phyloP scores from a whole-genome alignment of 2,797 vertebrate genomes.

The Sebastes alutus region DNA sequence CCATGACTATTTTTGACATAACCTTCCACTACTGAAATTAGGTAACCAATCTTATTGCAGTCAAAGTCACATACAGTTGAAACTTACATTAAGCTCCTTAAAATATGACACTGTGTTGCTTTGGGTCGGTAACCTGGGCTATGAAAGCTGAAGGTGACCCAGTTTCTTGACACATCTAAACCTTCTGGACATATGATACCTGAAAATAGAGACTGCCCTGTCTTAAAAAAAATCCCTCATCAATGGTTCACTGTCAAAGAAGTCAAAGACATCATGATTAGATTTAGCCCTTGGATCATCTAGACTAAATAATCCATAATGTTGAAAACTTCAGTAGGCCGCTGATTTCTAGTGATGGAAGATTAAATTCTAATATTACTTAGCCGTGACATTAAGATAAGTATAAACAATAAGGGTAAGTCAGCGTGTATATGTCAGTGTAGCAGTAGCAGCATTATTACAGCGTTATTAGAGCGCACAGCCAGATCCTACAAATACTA shows the following conservation, averaged over 20 bases:
- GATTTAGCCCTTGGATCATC: conserved; percentile 5
- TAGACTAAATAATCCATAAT: conserved; percentile 14
- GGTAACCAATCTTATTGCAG: not conserved
- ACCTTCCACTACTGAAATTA: not conserved
- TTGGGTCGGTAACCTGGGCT: conserved; percentile 8
- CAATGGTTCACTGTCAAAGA: conserved; percentile 25
- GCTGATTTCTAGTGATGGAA: not conserved
- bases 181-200: conserved; percentile 51
- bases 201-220: conserved; percentile 47
- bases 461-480: not conserved
- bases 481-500: not conserved
- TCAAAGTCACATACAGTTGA: not conserved
- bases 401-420: not conserved
- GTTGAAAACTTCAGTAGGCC: not conserved
- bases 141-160: conserved; percentile 32
- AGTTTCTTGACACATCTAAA: conserved; percentile 43
- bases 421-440: not conserved
- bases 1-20: not conserved
- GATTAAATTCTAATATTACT: not conserved
- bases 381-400: not conserved
- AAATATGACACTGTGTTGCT: conserved; percentile 25
- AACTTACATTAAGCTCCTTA: not conserved
- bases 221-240: conserved; percentile 42
- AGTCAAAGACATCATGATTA: conserved; percentile 3
- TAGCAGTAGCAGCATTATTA: not conserved